Evolutionary conservation across 2,888 invertebrate species (phyloP).

Genomic region (Philaethria dido): DNA sequence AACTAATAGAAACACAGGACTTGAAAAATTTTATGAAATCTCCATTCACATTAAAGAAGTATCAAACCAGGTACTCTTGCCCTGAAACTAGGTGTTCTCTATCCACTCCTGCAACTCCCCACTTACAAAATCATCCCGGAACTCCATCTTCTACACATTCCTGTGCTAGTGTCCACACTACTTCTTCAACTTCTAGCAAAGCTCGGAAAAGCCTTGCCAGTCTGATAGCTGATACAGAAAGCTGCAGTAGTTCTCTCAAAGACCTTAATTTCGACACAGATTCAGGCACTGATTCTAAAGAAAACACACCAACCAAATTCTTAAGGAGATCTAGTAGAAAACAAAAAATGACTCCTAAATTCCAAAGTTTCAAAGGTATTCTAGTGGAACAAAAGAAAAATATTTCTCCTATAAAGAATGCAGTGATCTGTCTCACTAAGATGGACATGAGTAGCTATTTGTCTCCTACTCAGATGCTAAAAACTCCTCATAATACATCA

Average conservation of each 20-base stretch:
- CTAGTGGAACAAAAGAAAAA: slow-evolving; percentile 71
- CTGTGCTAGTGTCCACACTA: slow-evolving; percentile 70
- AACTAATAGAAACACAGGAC: slow-evolving; percentile 65
- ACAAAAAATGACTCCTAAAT: slow-evolving; percentile 65
- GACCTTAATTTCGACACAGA: slow-evolving; percentile 78
- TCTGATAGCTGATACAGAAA: slow-evolving; percentile 78
- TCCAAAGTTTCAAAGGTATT: slow-evolving; percentile 72
- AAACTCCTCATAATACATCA: slow-evolving; percentile 72
- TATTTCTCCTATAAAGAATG: slow-evolving; percentile 60
- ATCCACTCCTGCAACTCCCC: slow-evolving; percentile 74
- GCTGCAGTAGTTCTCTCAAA: slow-evolving; percentile 79
- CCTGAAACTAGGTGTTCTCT: slow-evolving; percentile 63
- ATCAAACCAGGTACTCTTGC: slow-evolving; percentile 67
- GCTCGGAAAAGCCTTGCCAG: slow-evolving; percentile 75
- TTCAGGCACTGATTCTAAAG: slow-evolving; percentile 75
- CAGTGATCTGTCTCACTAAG: slow-evolving; percentile 67
- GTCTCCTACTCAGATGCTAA: slow-evolving; percentile 72
- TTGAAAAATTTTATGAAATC: slow-evolving; percentile 78
- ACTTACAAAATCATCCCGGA: slow-evolving; percentile 67
- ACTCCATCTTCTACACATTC: slow-evolving; percentile 77
- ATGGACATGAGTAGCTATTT: slow-evolving; percentile 64
- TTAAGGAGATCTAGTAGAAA: slow-evolving; percentile 59
- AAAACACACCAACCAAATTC: slow-evolving; percentile 72
- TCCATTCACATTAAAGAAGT: slow-evolving; percentile 77
- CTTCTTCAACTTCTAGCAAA: slow-evolving; percentile 73